Evolutionary conservation across 1,140 invertebrate genomes (phyloP), one percentile per base, ranked within the genome.

Genomic region (Drosophila melanica): DNA sequence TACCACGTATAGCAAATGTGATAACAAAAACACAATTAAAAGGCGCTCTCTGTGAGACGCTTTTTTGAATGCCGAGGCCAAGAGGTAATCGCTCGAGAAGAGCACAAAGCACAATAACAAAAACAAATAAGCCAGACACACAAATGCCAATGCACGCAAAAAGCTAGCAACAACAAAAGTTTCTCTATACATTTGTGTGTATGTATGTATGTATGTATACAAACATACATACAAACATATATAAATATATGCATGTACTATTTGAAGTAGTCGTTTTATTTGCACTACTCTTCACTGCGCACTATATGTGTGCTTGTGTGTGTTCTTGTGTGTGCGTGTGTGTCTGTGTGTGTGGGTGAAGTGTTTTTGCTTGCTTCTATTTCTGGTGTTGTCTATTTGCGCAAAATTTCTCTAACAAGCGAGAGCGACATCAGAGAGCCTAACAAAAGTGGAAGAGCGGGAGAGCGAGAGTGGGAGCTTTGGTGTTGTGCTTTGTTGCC

Each of bases 261-360:
- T 66, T 76, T 68, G 23, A 62, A 64, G 79, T 55, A 67, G 48
- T 62, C 53, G 66, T 71, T 68, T 78, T 86, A 86, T 81, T 85
- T 86, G 51, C 63, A 70, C 66, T 79, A 47, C 62, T 68, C 63
- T 69, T 68, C 51, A 48, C 57, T 57, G 62, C 37, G 35, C 55
- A 37, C 10, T 58, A 41, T 63, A 27, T 27, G 23, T 27, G 23
- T 27, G 23, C 23, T 4, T 7, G 5, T 27, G 5, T 27, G 27
- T 27, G 27, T 7, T n/a, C n/a, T n/a, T n/a, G n/a, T n/a, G n/a
- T n/a, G 23, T 23, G 23, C 4, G 27, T 27, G 27, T 27, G 27
- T 27, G 6, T 7, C 0, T 7, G 64, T 64, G 62, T 48, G 75
- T 64, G 60, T 50, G 57, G 60, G 51, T 73, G 60, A 70, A 71